Conservation (phyloP, 2,888 invertebrate species). For the Eupithecia vulgata region DNA sequence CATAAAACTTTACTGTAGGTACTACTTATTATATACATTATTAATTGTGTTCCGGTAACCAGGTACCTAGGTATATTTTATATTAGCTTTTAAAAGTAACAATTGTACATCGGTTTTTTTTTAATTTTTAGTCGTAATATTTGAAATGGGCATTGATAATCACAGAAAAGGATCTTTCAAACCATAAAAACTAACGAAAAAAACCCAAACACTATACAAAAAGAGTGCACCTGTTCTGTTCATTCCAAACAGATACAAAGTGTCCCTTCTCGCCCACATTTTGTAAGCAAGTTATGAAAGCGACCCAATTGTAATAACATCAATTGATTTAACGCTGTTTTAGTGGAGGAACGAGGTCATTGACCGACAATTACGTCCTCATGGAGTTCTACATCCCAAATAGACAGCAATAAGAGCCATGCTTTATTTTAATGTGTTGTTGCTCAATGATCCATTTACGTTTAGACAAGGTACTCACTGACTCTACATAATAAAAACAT, state of each 20-base stretch:
- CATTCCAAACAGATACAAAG: conserved; percentile 42
- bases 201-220: conserved; percentile 46
- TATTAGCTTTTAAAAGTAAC: neutral
- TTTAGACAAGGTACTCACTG: conserved; percentile 12
- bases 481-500: neutral
- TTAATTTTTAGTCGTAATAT: neutral
- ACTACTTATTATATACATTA: neutral
- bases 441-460: conserved; percentile 36
- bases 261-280: conserved; percentile 57
- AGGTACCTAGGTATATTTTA: neutral
- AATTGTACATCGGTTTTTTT: neutral
- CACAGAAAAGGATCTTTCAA: conserved; percentile 8
- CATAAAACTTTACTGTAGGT: neutral
- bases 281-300: conserved; percentile 70
- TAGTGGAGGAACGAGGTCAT: conserved; percentile 81
- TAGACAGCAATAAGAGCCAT: conserved; percentile 48
- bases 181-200: conserved; percentile 35
- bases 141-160: conserved; percentile 8
- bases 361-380: conserved; percentile 82
- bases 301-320: conserved; percentile 82
- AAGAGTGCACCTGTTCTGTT: conserved; percentile 63
- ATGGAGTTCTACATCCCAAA: conserved; percentile 59
- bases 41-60: neutral
- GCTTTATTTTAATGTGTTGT: conserved; percentile 46
- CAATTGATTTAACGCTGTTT: conserved; percentile 83